A percentile compares a stretch with the other conserved stretches of the same genome.
phyloP scores from a whole-genome alignment of 2,888 invertebrate species.

The Tipula confusa region DNA sequence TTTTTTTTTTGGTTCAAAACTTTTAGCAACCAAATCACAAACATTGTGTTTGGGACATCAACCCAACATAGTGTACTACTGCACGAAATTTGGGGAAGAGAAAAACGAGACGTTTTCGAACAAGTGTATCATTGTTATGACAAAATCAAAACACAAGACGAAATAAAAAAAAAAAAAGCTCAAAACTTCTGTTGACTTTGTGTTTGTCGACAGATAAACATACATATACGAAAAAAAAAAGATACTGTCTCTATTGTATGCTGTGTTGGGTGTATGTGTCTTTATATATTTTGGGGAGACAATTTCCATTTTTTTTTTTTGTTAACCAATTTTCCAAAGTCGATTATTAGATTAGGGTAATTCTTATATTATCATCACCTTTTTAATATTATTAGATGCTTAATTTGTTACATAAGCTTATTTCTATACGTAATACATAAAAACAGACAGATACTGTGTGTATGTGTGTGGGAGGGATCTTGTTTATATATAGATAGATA shows the following conservation, averaged over 20 bases:
- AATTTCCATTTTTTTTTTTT: no score
- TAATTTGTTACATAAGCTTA: neutral
- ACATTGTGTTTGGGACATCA: neutral
- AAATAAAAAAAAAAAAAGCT: neutral
- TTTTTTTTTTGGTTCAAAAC: no score
- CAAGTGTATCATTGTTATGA: conserved; percentile 4
- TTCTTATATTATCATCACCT: neutral
- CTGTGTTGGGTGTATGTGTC: neutral
- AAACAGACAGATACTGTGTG: no score
- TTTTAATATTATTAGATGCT: neutral
- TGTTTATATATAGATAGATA: neutral
- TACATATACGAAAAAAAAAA: no score
- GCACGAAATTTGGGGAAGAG: neutral
- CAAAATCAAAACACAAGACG: neutral
- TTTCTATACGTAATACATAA: no score
- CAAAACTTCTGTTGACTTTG: neutral
- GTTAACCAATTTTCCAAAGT: conserved; percentile 3
- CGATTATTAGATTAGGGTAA: conserved; percentile 25
- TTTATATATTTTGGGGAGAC: neutral
- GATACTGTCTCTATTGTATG: neutral
- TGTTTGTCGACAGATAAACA: conserved; percentile 3
- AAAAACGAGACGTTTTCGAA: neutral
- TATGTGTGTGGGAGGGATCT: neutral
- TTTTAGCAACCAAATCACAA: neutral
- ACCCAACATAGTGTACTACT: no score